Evolutionary conservation across 2,113 vertebrate species (phyloP), one percentile per base, ranked within the genome.

Genomic region (Oncorhynchus keta): DNA sequence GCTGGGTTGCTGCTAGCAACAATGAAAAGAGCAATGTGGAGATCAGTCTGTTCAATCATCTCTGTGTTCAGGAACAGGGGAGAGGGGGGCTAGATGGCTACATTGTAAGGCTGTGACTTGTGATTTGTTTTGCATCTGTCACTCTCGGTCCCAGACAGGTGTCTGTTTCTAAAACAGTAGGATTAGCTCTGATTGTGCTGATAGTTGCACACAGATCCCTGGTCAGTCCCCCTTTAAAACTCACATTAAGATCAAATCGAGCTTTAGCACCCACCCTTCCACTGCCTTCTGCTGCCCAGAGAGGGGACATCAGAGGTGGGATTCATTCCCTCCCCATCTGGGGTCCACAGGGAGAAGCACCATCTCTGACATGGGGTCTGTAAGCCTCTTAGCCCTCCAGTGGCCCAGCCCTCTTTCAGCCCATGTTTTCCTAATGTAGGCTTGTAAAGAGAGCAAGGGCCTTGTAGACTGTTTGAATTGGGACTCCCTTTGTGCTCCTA

Each of bases 381-480:
- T 98, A 98, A 98, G 97, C 97, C 96, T 95, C 96, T 98, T 98
- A 97, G 95, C 94, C 91, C 95, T 94, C 90, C 94, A 94, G 94
- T 95, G 95, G 94, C 95, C 88, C 94, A 87, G 94, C 94, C 95
- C 95, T 94, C 95, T 94, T 95, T 95, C 95, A 90, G 89, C 95
- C 95, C 95, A 95, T 97, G 96, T 97, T 97, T 97, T 94, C 96
- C 95, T 96, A 97, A 98, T 98, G 97, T 97, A 96, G 88, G 95
- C 95, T 95, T 95, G 96, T 96, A 96, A 96, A 95, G 95, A 96
- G 88, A 90, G 82, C 95, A 84, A 86, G 94, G 89, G 94, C 95
- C 95, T 95, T 93, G 93, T 95, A 94, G 93, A 93, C 94, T 95
- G 87, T 97, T 96, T 96, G 95, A 95, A 97, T 95, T 95, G 94